phyloP scores from a whole-genome alignment of 1,140 invertebrate species.

The Monomorium pharaonis region DNA sequence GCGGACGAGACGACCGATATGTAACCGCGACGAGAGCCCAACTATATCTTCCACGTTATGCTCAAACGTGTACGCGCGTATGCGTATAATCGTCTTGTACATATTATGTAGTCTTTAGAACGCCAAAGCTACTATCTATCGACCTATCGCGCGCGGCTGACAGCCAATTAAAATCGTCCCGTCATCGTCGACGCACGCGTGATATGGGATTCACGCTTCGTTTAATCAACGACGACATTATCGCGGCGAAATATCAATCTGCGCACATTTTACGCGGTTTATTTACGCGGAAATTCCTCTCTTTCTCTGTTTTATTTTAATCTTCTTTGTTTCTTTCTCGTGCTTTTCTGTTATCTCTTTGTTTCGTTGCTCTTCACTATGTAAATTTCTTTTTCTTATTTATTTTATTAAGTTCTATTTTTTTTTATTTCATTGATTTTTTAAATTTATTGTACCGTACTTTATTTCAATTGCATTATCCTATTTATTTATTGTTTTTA shows the following conservation, averaged over 20 bases:
- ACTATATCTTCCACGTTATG: not conserved
- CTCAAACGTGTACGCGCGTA: not conserved
- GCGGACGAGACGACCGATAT: not conserved
- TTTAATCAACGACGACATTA: slow-evolving; percentile 17
- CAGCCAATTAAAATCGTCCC: slow-evolving; percentile 30
- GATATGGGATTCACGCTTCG: not conserved
- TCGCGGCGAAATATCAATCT: slow-evolving; percentile 18
- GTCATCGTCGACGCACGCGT: not conserved
- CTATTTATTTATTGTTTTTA: no score
- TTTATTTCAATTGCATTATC: no score
- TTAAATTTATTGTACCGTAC: no score
- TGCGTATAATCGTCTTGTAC: not conserved
- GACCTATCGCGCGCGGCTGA: not conserved
- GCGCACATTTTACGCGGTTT: not conserved
- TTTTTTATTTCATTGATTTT: no score
- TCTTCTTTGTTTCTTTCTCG: no score
- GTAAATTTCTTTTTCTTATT: no score
- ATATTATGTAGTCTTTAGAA: not conserved
- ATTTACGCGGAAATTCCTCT: not conserved
- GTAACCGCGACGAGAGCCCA: not conserved
- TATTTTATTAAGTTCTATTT: no score
- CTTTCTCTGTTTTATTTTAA: no score
- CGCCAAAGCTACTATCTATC: not conserved
- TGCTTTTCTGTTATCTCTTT: no score
- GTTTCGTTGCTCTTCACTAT: no score